Percentiles rank a stretch among this genome's conserved stretches.
These are phyloP conservation scores for Periphyllus acericola DNA, from an alignment of 2,888 invertebrate genomes.

Conservation along the genomic window DNA sequence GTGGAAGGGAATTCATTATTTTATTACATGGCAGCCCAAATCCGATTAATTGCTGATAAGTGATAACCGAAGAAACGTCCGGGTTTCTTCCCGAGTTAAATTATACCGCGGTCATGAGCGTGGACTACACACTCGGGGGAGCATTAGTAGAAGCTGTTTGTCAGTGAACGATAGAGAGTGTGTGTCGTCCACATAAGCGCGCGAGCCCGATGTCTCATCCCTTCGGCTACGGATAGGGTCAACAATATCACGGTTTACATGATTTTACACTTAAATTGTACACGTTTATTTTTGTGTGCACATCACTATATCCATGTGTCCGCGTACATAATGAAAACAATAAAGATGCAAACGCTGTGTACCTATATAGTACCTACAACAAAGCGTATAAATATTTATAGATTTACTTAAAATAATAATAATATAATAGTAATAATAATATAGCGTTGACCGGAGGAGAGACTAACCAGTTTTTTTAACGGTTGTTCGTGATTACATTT, in stretches of 20 bases:
- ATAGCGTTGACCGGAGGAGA: slow-evolving; percentile 52
- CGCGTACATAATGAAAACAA: slow-evolving; percentile 50
- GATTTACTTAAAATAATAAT: background rate
- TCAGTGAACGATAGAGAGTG: background rate
- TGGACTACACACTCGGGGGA: background rate
- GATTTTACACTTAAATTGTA: slow-evolving; percentile 53
- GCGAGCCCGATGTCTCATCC: slow-evolving; percentile 10
- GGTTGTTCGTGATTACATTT: slow-evolving; percentile 58
- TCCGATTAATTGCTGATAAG: slow-evolving; percentile 26
- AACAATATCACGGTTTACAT: slow-evolving; percentile 46
- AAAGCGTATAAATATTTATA: slow-evolving; percentile 19
- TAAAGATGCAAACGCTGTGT: slow-evolving; percentile 49
- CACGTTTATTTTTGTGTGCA: slow-evolving; percentile 29
- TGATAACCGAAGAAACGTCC: slow-evolving; percentile 1
- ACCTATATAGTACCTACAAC: too few species aligned
- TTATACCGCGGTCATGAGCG: background rate
- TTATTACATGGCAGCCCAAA: background rate
- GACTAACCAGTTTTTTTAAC: slow-evolving; percentile 60
- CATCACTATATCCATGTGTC: background rate
- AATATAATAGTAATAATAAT: slow-evolving; percentile 39
- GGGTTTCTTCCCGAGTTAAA: background rate
- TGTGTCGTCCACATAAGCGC: background rate
- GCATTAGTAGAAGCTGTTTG: slow-evolving; percentile 11
- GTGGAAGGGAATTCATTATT: slow-evolving; percentile 28
- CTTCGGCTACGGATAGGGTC: slow-evolving; percentile 8